These are phyloP conservation scores for Drosophila pseudoananassae DNA, from an alignment of 1,140 invertebrate genomes.

Conservation along the genomic window DNA sequence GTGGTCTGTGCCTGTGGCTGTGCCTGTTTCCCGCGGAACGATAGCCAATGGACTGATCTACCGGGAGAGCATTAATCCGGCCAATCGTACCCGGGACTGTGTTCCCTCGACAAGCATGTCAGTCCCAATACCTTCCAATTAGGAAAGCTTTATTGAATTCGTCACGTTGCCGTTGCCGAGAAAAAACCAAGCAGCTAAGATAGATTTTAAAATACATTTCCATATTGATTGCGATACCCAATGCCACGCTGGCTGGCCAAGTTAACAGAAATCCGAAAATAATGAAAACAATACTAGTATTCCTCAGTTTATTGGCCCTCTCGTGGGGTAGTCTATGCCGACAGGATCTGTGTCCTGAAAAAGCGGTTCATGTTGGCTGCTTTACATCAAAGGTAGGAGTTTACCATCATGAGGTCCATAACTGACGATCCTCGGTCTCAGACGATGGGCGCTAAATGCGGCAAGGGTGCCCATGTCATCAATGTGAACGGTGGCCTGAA, in stretches of 20 bases:
- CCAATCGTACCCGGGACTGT: slow-evolving; percentile 9
- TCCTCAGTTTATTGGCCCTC: neutral
- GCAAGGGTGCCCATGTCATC: neutral
- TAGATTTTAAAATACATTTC: neutral
- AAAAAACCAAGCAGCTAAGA: neutral
- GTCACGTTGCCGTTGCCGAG: neutral
- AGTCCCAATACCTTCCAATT: slow-evolving; percentile 29
- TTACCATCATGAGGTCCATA: neutral
- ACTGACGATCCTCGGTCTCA: neutral
- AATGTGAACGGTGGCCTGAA: slow-evolving; percentile 29
- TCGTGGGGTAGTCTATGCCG: neutral
- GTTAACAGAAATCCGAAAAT: neutral
- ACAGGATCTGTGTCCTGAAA: slow-evolving; percentile 15
- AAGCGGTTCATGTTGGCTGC: slow-evolving; percentile 22
- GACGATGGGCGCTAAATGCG: slow-evolving; percentile 1
- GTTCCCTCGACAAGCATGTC: slow-evolving; percentile 15
- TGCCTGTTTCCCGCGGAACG: slow-evolving; percentile 18
- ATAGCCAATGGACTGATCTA: slow-evolving; percentile 13
- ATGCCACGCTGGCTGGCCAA: slow-evolving; percentile 9
- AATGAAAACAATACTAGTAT: neutral
- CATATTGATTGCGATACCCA: neutral
- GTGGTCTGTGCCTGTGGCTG: slow-evolving; percentile 11
- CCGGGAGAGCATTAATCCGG: neutral
- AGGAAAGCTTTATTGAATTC: slow-evolving; percentile 6
- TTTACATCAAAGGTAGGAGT: slow-evolving; percentile 5